Conservation (phyloP, 1,140 invertebrate genomes). For the Leptoteleia sp. region DNA sequence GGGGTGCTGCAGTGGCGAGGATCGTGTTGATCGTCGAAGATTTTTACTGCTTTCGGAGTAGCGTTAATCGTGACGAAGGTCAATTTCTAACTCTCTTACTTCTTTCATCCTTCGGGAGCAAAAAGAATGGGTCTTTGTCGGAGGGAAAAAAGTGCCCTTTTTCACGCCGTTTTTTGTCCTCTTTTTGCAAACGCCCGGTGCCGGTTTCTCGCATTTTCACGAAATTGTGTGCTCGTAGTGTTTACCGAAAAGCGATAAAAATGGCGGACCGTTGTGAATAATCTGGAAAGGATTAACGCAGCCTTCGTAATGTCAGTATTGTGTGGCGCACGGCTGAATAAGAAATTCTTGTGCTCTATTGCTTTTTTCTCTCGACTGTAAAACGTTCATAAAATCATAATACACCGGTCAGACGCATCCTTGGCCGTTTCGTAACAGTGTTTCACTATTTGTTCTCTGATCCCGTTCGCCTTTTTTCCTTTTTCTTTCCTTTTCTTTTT, state of each 20-base stretch:
- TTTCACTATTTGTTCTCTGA: slow-evolving; percentile 23
- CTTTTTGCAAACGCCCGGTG: slow-evolving; percentile 13
- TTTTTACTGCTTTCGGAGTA: slow-evolving; percentile 43
- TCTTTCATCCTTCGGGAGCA: slow-evolving; percentile 28
- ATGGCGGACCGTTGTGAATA: slow-evolving; percentile 21
- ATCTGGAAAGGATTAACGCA: slow-evolving; percentile 54
- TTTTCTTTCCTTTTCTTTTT: too few relatives aligned
- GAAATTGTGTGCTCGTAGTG: slow-evolving; percentile 10
- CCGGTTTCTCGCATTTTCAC: slow-evolving; percentile 14
- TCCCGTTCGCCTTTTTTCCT: slow-evolving; percentile 34
- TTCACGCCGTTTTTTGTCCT: slow-evolving; percentile 19
- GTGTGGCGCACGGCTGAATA: slow-evolving; percentile 13
- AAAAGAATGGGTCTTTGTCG: slow-evolving; percentile 43
- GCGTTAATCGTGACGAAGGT: slow-evolving; percentile 65
- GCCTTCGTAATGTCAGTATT: slow-evolving; percentile 24
- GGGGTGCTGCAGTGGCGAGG: too few relatives aligned
- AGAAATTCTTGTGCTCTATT: slow-evolving; percentile 39
- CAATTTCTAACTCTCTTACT: slow-evolving; percentile 78
- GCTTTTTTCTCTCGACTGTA: slow-evolving; percentile 55
- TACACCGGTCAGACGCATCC: slow-evolving; percentile 40
- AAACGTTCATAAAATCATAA: slow-evolving; percentile 62
- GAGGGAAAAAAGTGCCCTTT: slow-evolving; percentile 22
- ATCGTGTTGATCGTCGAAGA: background rate
- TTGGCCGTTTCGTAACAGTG: slow-evolving; percentile 36
- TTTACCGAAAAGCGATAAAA: slow-evolving; percentile 41